Percentiles rank a stretch among this genome's conserved stretches.
Conservation (phyloP, 2,113 vertebrate genomes). For the Numenius arquata region DNA sequence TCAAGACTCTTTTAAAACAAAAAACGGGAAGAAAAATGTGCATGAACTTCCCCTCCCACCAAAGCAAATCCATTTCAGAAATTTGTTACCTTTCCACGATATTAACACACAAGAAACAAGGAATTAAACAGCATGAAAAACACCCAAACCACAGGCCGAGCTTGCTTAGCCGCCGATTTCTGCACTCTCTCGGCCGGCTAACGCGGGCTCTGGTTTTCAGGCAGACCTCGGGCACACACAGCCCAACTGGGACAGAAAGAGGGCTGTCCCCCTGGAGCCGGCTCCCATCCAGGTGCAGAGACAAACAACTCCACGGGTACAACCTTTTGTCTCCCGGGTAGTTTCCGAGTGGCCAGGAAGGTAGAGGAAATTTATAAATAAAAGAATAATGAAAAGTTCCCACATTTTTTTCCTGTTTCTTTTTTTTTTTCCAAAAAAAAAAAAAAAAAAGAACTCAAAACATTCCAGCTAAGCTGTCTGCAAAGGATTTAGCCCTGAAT, state of each 20-base stretch:
- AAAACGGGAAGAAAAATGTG: conserved; percentile 28
- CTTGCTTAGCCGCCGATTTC: background rate
- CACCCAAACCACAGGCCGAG: conserved; percentile 37
- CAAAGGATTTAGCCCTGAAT: background rate
- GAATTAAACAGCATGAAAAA: conserved; percentile 45
- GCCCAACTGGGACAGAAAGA: background rate
- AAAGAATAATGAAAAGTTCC: conserved; percentile 7
- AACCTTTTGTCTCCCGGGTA: conserved; percentile 8
- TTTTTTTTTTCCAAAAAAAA: background rate
- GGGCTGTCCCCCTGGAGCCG: background rate
- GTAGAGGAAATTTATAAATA: background rate
- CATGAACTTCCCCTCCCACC: conserved; percentile 42
- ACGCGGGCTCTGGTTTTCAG: background rate
- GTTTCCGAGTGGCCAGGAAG: conserved; percentile 40
- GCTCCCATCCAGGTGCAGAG: background rate
- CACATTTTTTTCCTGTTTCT: background rate
- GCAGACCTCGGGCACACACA: background rate
- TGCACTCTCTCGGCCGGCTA: background rate
- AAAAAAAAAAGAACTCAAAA: background rate
- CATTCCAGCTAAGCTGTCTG: conserved; percentile 22
- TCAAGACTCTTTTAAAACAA: conserved; percentile 46
- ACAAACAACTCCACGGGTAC: background rate
- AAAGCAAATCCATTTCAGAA: conserved; percentile 26
- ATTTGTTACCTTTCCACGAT: conserved; percentile 20
- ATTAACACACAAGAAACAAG: conserved; percentile 57